Evolutionary conservation across 64 coral and sea anemone genomes (phyloP), one percentile per base, ranked within the genome.

Genomic region (Stichodactyla helianthus): DNA sequence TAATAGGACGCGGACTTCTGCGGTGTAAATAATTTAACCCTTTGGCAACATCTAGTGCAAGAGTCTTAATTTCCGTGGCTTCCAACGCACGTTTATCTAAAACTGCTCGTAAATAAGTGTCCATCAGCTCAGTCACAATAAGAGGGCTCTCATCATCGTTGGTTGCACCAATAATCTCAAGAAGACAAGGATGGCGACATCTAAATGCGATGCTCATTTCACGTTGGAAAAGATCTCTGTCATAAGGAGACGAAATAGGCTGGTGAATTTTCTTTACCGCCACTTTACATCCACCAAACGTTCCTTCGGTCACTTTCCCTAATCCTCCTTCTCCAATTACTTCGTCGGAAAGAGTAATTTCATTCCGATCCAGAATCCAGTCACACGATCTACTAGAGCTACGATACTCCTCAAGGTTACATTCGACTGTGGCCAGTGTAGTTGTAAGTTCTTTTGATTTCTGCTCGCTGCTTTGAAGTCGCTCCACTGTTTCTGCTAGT

Each of bases 161-260:
- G 59, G 83, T 90, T 62, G 52, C 55, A 60, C 82, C 83, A 79
- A 85, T 79, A 22, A 86, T 77, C 51, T 88, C 86, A 51, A 92
- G 52, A 15, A 92, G 87, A 54, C 86, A 92, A 22, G 90, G 90
- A 59, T 92, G 90, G 6, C 90, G 85, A 51, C 90, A 92, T 54
- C 22, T 53, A 7, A 81, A 74, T 25, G 91, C 91, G 77, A 88
- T 84, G 27, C 58, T 59, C 86, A 92, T 92, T 65, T 92, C 91
- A 53, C 91, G 65, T 10, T 88, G 79, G 88, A 92, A 92, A 16
- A 61, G 26, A 1, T 26, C 54, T 9, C 55, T 10, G 50, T 88
- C 87, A 53, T 83, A 25, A 27, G 31, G 20, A 16, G 86, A 92
- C 17, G 88, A 8, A 92, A 88, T 77, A 26, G 62, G 7, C 0